phyloP scores from a whole-genome alignment of 2,888 invertebrate species.

The Deilephila porcellus region DNA sequence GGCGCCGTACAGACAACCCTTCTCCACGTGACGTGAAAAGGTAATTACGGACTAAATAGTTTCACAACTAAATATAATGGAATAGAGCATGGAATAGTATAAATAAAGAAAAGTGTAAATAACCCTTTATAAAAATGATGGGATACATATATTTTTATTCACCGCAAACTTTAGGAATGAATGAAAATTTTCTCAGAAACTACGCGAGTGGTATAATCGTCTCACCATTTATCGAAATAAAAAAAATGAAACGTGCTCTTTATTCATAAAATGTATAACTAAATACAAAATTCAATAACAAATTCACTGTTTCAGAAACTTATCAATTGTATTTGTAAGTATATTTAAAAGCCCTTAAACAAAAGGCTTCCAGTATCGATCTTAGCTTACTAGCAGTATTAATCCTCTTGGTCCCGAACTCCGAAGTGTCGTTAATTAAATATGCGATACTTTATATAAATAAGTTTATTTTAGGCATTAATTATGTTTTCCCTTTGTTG shows the following conservation, averaged over 20 bases:
- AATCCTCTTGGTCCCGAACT: not conserved
- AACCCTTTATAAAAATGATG: too few species aligned
- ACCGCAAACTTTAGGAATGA: too few species aligned
- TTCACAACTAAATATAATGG: not conserved
- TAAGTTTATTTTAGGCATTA: not conserved
- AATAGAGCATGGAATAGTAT: not conserved
- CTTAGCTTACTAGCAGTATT: not conserved
- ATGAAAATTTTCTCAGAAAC: too few species aligned
- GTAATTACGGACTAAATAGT: not conserved
- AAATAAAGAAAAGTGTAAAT: too few species aligned
- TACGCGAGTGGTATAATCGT: too few species aligned
- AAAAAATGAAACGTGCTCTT: too few species aligned
- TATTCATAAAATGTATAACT: too few species aligned
- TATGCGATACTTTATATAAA: not conserved
- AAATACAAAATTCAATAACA: not conserved
- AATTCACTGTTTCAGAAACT: not conserved
- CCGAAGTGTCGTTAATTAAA: slow-evolving; percentile 1
- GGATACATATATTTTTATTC: too few species aligned
- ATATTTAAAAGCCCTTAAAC: not conserved
- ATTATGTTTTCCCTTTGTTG: too few species aligned
- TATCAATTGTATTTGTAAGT: not conserved
- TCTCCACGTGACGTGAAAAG: slow-evolving; percentile 15
- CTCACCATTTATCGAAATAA: too few species aligned
- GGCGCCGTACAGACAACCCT: slow-evolving; percentile 16
- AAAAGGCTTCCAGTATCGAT: slow-evolving; percentile 1